Percentiles rank a stretch among this genome's conserved stretches.
Evolutionary conservation across 2,888 invertebrate species (phyloP).

Genomic region (Lasioglossum leucozonium): DNA sequence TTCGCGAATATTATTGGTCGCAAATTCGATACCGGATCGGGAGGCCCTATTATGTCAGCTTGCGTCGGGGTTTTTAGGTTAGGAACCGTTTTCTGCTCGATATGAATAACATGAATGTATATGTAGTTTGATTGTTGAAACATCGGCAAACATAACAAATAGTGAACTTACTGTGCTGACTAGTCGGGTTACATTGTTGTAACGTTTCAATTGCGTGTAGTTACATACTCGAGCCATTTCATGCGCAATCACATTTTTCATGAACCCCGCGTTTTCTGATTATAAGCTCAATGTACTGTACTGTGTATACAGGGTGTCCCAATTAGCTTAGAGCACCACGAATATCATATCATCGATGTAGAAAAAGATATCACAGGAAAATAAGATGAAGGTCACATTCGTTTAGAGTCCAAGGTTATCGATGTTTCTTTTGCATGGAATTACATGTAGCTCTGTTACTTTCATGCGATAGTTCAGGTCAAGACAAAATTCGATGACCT

Average conservation of each 20-base stretch:
- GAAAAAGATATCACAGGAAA: neutral
- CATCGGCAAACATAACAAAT: neutral
- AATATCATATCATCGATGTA: neutral
- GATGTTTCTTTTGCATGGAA: neutral
- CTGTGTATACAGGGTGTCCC: neutral
- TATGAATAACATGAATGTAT: conserved; percentile 22
- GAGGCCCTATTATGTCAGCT: conserved; percentile 88
- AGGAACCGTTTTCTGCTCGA: conserved; percentile 42
- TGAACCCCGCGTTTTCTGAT: neutral
- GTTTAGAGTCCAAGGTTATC: neutral
- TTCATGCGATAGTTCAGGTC: neutral
- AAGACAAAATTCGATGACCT: neutral
- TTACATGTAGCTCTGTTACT: neutral
- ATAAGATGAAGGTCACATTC: neutral
- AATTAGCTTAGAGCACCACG: neutral
- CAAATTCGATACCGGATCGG: conserved; percentile 92
- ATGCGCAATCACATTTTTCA: conserved; percentile 10
- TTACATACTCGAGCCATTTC: conserved; percentile 41
- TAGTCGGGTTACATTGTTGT: conserved; percentile 14
- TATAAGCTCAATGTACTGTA: neutral
- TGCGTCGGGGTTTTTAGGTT: conserved; percentile 49
- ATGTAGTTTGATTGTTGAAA: neutral
- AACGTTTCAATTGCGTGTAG: conserved; percentile 22
- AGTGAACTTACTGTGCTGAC: conserved; percentile 48
- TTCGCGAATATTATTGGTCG: conserved; percentile 89